phyloP scores from a whole-genome alignment of 2,797 vertebrate genomes.

The Euphonia xanthogaster region DNA sequence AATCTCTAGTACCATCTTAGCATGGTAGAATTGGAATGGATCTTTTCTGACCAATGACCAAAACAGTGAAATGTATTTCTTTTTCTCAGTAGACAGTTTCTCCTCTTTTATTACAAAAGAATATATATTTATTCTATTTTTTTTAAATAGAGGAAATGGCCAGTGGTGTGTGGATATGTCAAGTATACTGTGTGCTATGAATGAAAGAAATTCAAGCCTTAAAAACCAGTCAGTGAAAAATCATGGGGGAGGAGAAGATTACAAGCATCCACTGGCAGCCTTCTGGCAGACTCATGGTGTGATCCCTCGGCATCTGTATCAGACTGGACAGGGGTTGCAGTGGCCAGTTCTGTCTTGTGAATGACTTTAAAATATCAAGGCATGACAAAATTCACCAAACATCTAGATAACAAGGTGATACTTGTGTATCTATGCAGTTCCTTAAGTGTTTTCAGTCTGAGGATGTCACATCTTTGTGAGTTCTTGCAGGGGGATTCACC shows the following conservation, averaged over 20 bases:
- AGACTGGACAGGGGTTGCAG: neutral
- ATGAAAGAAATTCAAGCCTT: neutral
- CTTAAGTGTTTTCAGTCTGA: neutral
- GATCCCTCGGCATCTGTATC: neutral
- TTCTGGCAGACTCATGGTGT: neutral
- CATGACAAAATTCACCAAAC: neutral
- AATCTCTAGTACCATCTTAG: neutral
- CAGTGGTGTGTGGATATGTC: neutral
- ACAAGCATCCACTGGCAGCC: neutral
- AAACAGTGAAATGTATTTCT: neutral
- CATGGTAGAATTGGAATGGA: neutral
- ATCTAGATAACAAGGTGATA: neutral
- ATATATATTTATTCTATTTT: neutral
- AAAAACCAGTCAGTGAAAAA: neutral
- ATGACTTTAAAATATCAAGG: neutral
- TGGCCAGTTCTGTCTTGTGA: neutral
- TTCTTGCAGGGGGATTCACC: neutral
- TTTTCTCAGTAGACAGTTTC: neutral
- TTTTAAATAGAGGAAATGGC: neutral
- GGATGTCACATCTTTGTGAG: neutral
- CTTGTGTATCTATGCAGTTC: neutral
- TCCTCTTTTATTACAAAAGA: neutral
- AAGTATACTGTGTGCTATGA: neutral
- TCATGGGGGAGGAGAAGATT: fast-evolving
- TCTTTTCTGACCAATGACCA: neutral